Conservation (phyloP, 2,888 invertebrate species). For the Lycia hirtaria region DNA sequence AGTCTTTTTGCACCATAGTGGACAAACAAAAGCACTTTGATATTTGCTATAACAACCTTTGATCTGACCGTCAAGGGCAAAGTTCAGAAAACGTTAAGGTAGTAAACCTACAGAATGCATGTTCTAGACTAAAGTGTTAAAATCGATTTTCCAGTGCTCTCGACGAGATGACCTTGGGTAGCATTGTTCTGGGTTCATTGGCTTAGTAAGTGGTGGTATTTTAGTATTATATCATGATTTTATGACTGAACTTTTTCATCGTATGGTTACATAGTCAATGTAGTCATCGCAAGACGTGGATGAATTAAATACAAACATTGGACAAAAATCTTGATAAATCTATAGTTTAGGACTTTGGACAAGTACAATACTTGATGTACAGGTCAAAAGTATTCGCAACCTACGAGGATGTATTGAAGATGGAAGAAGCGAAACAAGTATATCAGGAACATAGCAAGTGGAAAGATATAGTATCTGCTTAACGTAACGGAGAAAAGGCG, state of each 20-base stretch:
- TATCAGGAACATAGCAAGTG: no score
- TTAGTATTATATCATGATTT: background rate
- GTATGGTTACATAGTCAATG: no score
- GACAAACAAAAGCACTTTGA: conserved; percentile 5
- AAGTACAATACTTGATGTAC: no score
- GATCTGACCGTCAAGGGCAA: conserved; percentile 8
- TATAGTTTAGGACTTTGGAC: no score
- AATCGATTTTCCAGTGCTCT: conserved; percentile 13
- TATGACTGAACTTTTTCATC: background rate
- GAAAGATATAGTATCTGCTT: no score
- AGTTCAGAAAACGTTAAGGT: conserved; percentile 32
- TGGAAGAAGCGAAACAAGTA: no score
- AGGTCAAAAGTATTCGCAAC: no score
- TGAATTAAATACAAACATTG: background rate
- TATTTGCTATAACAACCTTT: conserved; percentile 17
- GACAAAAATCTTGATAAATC: background rate
- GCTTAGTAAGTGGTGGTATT: conserved; percentile 15
- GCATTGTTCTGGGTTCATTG: conserved; percentile 25
- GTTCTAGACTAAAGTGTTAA: conserved; percentile 8
- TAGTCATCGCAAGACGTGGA: no score
- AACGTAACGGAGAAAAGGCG: no score
- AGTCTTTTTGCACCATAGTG: conserved; percentile 3
- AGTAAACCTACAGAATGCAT: conserved; percentile 8
- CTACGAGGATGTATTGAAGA: no score
- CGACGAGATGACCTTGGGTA: conserved; percentile 12